These are phyloP conservation scores for Schizaphis graminum DNA, from an alignment of 2,888 invertebrate species.

Conservation along the genomic window DNA sequence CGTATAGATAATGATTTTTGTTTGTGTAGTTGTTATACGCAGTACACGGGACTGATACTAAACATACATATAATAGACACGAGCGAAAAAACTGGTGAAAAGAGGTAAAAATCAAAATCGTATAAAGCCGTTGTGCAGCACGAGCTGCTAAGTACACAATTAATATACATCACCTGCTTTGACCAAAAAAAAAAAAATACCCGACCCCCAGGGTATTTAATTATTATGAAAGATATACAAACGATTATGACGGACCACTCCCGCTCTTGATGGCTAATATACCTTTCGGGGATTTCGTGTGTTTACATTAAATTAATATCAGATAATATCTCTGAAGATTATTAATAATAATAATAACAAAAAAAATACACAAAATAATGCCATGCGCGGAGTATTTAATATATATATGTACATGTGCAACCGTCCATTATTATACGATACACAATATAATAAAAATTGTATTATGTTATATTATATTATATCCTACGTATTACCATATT, in stretches of 20 bases:
- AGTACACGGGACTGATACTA: neutral
- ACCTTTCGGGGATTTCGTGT: constrained; percentile 60
- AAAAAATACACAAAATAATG: constrained; percentile 40
- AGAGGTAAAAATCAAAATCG: constrained; percentile 55
- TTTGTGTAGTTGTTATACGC: neutral
- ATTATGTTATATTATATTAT: neutral
- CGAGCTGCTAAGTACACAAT: constrained; percentile 26
- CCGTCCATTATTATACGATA: neutral
- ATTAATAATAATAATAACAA: constrained; percentile 36
- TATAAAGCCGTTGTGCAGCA: constrained; percentile 1
- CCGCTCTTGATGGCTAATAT: constrained; percentile 52
- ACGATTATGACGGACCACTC: constrained; percentile 65
- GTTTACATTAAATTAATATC: constrained; percentile 62
- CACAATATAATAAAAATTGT: neutral
- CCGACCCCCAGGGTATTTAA: constrained; percentile 63
- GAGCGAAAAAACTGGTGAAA: constrained; percentile 18
- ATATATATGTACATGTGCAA: neutral
- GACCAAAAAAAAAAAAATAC: constrained; percentile 9
- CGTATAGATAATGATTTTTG: neutral
- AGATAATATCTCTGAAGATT: constrained; percentile 62
- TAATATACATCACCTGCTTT: constrained; percentile 61
- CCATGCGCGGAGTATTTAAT: neutral
- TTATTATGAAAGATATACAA: constrained; percentile 58
- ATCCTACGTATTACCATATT: constrained; percentile 21
- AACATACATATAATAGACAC: neutral